Conservation (phyloP, 2,888 invertebrate genomes). For the Sarcophaga rosellei region DNA sequence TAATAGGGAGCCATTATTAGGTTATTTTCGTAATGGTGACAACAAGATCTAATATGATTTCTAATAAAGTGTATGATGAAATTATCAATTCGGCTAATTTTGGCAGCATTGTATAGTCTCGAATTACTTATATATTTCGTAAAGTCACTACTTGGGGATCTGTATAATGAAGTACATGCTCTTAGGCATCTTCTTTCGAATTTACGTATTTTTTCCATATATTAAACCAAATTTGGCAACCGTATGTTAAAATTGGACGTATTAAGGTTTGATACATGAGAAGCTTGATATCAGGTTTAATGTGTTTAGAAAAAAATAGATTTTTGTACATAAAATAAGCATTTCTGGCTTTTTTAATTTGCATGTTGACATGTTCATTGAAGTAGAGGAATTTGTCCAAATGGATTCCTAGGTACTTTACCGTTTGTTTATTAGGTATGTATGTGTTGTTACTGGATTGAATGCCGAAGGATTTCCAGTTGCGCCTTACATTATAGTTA, state of each 20-base stretch:
- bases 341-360: too few species aligned
- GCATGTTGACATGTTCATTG: too few species aligned
- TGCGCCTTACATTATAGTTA: conserved; percentile 18
- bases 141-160: background rate
- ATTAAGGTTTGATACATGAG: background rate
- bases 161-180: background rate
- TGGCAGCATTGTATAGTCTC: background rate
- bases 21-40: background rate
- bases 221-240: too few species aligned
- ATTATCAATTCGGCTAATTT: background rate
- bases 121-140: background rate
- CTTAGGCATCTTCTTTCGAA: background rate
- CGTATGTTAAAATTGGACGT: background rate
- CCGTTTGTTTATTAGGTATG: conserved; percentile 2
- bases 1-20: background rate
- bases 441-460: conserved; percentile 6
- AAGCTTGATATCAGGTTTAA: too few species aligned
- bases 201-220: background rate
- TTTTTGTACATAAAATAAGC: too few species aligned
- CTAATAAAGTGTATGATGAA: background rate
- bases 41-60: background rate
- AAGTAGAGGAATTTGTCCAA: too few species aligned
- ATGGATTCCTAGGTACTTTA: too few species aligned
- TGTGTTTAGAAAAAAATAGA: too few species aligned
- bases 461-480: conserved; percentile 39